Base-by-base conservation (phyloP, 2,797 vertebrate species). In the Falco peregrinus region DNA sequence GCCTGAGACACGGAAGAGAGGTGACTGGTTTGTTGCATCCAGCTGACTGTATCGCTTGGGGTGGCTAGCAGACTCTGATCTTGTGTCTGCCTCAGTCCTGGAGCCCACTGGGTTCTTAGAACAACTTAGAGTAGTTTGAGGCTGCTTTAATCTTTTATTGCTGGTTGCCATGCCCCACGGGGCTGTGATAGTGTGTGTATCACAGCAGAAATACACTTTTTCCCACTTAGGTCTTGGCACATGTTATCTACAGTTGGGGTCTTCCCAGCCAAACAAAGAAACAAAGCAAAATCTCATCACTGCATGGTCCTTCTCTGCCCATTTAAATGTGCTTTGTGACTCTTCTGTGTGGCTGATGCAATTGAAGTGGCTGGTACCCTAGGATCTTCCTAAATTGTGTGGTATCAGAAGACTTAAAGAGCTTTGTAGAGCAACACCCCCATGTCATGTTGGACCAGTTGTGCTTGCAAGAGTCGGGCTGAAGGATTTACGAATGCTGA, bases 311-410 rank as follows among this genome's bases (percentile, higher is more conserved):
- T 76, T 13, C 78, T 53, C 79, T 85, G 63, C 47, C 31, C 45
- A 15, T 51, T 39, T 13, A 39, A 67, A 47, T 0, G 0, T 3
- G 1, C 26, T 50, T 64, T 1, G 1, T n/a, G 39, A 39, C 33
- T 48, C 25, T n/a, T 67, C 5, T 41, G 11, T 22, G 31, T 65
- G 45, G 12, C 16, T 82, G n/a, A 21, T 53, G 41, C 47, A 33
- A 16, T 39, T 45, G 14, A 70, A 82, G 57, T 25, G 31, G 29
- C 64, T 54, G 41, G 20, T 56, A 59, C 21, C 5, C 28, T 33
- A 93, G 51, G 56, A 64, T 25, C 43, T 80, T 68, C 61, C n/a
- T 74, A 59, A 90, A 65, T 37, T 65, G 22, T 13, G 19, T 70
- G 48, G 51, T 15, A 76, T 51, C 43, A 76, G 73, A 78, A 84